phyloP scores from a whole-genome alignment of 2,888 invertebrate species.

The Celastrina argiolus region DNA sequence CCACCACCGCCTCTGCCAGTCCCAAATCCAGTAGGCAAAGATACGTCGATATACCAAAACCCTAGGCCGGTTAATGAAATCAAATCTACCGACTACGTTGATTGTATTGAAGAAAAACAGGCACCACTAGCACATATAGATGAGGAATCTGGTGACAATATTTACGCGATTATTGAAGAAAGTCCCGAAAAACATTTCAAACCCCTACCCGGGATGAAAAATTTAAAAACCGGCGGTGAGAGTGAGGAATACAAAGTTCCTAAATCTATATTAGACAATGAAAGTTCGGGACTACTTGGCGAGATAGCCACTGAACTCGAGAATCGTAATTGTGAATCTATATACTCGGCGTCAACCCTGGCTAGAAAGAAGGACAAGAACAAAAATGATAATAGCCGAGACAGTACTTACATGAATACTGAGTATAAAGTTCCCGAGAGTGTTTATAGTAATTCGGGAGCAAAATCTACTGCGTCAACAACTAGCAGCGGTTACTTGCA shows the following conservation, averaged over 20 bases:
- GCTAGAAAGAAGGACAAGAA: conserved; percentile 79
- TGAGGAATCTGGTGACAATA: conserved; percentile 84
- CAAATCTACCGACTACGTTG: conserved; percentile 82
- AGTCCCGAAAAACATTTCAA: conserved; percentile 75
- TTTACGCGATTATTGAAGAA: conserved; percentile 92
- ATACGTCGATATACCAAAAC: conserved; percentile 76
- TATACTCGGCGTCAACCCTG: conserved; percentile 88
- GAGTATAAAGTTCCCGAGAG: conserved; percentile 79
- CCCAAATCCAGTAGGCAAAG: conserved; percentile 38
- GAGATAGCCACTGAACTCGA: conserved; percentile 94
- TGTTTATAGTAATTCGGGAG: conserved; percentile 80
- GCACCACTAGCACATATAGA: conserved; percentile 80
- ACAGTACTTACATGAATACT: conserved; percentile 80
- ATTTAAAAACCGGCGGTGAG: conserved; percentile 57
- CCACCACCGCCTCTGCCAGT: conserved; percentile 85
- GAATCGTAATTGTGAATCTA: conserved; percentile 90
- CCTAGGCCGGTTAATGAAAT: conserved; percentile 60
- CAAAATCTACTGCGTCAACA: conserved; percentile 78
- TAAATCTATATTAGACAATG: conserved; percentile 72
- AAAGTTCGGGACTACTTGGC: conserved; percentile 87
- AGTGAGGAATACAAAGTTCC: conserved; percentile 71
- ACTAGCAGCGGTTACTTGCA: conserved; percentile 86
- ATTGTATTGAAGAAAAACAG: conserved; percentile 84
- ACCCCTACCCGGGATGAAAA: conserved; percentile 58
- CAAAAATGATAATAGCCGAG: conserved; percentile 51